phyloP scores from a whole-genome alignment of 2,888 invertebrate species.

The Lycophotia porphyrea region DNA sequence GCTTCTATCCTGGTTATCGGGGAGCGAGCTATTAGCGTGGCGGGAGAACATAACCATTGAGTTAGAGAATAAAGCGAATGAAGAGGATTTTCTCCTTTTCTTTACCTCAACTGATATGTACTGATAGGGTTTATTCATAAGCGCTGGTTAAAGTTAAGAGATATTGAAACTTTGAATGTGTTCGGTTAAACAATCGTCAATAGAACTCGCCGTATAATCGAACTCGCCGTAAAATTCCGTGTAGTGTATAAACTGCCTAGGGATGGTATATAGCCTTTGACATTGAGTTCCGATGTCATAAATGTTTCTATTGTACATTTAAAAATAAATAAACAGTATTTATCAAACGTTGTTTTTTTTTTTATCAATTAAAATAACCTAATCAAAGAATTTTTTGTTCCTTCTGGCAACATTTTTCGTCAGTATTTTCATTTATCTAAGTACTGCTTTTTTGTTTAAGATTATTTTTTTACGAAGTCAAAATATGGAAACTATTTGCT shows the following conservation, averaged over 20 bases:
- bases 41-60: slow-evolving; percentile 39
- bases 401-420: no score
- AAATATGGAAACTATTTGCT: slow-evolving; percentile 32
- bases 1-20: slow-evolving; percentile 37
- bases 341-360: neutral
- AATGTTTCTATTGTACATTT: neutral
- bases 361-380: no score
- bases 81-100: neutral
- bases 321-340: neutral
- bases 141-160: neutral
- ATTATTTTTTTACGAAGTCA: slow-evolving; percentile 27
- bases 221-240: no score
- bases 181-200: neutral
- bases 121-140: neutral
- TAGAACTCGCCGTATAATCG: no score
- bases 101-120: neutral
- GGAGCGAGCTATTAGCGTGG: slow-evolving; percentile 1
- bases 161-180: slow-evolving; percentile 25
- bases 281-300: no score
- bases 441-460: slow-evolving; percentile 17
- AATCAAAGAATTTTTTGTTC: no score
- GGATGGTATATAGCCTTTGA: no score
- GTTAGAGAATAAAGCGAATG: neutral
- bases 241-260: no score
- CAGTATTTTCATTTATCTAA: no score